Base-by-base conservation (phyloP, 2,113 vertebrate genomes). In the Phylloscopus trochiloides region DNA sequence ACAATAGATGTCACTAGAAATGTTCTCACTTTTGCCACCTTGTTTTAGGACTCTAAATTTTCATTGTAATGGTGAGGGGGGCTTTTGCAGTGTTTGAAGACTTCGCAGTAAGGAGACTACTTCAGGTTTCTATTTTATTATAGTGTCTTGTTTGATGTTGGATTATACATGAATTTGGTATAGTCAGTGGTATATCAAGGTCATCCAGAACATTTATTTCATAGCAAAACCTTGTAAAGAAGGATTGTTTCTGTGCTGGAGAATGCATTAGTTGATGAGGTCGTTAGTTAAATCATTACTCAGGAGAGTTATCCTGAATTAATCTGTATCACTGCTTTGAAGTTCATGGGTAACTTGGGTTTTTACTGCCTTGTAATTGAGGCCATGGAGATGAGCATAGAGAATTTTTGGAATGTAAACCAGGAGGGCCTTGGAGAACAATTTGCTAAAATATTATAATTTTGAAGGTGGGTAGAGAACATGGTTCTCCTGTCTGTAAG, bases 311-410 rank as follows among this genome's bases (percentile, higher is more conserved):
- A 74, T 42, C 72, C 80, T 92, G 58, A 42, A 47, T 84, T 58
- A 73, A 77, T 90, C 66, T 74, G 6, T 40, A 48, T 77, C 57
- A 17, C 63, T 72, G 55, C 90, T 96, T 95, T 94, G 84, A 96
- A 94, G 72, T 86, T 72, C 86, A 3, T 58, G 73, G 62, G 26
- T 80, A 61, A 40, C 66, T 67, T 72, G 59, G 2, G 25, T 77
- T 94, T 85, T 90, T 77, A 20, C 84, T 74, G 6, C 38, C 42
- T 96, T 87, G 50, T 82, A 58, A 85, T 65, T 76, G 92, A 86
- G 74, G 71, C 70, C 63, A 5, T 52, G 84, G 70, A 75, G 89
- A 51, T 61, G 38, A 89, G 38, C 40, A 16, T 3, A 22, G 65
- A 47, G 31, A 26, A 52, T 57, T 85, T 79, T n/a, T 62, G 58